Conservation (phyloP, 2,113 vertebrate species). For the Cottus gobio region DNA sequence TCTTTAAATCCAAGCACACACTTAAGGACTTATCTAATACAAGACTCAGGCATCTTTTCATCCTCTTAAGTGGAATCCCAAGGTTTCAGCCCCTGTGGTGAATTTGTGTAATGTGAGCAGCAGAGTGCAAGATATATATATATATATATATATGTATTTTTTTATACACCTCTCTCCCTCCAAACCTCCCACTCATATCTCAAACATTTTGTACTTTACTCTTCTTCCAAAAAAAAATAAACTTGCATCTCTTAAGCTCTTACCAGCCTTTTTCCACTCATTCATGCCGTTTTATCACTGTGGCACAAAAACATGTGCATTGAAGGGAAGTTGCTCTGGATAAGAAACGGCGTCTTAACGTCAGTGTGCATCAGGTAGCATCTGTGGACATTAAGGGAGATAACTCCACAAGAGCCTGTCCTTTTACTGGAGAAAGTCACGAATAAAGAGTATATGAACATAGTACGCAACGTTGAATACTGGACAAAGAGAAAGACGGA, state of each 20-base stretch:
- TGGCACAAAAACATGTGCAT: conserved; percentile 21
- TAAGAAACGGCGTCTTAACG: conserved; percentile 47
- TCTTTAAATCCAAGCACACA: conserved; percentile 54
- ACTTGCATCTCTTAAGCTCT: not conserved
- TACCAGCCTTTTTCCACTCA: conserved; percentile 1
- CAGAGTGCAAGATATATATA: conserved; percentile 6
- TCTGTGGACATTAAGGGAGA: not conserved
- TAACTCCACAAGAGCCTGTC: not conserved
- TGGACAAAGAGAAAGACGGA: conserved; percentile 5
- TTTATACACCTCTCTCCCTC: conserved; percentile 18
- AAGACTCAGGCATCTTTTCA: conserved; percentile 57
- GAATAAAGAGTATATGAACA: conserved; percentile 11
- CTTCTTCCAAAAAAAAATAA: conserved; percentile 36
- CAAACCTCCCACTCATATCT: conserved; percentile 42
- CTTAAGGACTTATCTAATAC: conserved; percentile 56
- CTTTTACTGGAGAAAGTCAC: conserved; percentile 9
- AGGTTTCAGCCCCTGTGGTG: conserved; percentile 52
- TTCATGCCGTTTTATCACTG: conserved; percentile 35
- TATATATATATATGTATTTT: not conserved
- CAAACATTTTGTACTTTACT: conserved; percentile 12
- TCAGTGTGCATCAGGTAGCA: conserved; percentile 20
- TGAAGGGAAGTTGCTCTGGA: conserved; percentile 22
- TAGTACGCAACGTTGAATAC: conserved; percentile 1
- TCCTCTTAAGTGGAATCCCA: conserved; percentile 60
- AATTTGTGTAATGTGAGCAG: conserved; percentile 59